Conservation (phyloP, 2,797 vertebrate species). For the Momotus momota region DNA sequence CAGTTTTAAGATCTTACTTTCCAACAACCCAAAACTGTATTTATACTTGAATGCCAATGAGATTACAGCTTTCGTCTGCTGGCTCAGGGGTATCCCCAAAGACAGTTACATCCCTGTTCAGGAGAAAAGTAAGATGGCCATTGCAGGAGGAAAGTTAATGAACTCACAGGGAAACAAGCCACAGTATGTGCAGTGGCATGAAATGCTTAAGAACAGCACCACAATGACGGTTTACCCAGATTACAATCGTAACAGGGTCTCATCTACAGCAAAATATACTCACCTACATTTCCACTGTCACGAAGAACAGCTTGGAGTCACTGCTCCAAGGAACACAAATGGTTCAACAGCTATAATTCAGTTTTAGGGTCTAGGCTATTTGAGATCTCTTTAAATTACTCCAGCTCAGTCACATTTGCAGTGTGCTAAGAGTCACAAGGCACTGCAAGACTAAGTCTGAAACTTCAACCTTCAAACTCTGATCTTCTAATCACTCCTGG, state of each 20-base stretch:
- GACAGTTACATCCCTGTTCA: background rate
- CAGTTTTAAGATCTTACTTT: fast-evolving
- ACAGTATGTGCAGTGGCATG: background rate
- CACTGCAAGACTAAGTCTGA: background rate
- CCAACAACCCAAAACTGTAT: background rate
- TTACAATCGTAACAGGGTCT: background rate
- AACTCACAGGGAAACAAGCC: background rate
- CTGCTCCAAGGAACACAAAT: background rate
- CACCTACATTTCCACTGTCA: background rate
- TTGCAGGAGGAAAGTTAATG: background rate
- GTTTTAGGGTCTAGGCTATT: background rate
- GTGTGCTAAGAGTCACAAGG: background rate
- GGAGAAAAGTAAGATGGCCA: fast-evolving
- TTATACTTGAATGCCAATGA: background rate
- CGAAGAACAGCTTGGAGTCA: background rate
- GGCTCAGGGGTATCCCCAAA: background rate
- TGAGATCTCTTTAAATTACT: background rate
- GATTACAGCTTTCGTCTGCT: background rate
- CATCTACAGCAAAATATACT: background rate
- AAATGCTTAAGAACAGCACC: background rate
- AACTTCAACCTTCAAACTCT: background rate
- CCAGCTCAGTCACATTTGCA: background rate
- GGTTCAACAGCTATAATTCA: background rate
- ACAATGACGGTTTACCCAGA: background rate
- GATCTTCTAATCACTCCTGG: background rate